phyloP scores from a whole-genome alignment of 2,113 vertebrate species.

The Oceanites oceanicus region DNA sequence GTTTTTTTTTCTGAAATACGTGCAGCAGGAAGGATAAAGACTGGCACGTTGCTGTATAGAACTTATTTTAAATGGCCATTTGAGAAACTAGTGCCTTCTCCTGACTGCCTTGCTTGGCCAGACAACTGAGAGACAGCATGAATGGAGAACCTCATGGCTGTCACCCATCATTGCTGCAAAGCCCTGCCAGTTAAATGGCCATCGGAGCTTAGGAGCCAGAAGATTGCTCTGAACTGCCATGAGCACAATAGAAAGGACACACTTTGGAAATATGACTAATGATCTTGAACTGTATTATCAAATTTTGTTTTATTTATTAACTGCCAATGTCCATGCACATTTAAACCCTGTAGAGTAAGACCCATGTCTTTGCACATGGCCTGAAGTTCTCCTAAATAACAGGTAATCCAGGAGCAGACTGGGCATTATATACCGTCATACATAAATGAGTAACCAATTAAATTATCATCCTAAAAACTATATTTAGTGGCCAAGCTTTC shows the following conservation, averaged over 20 bases:
- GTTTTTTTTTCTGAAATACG: not conserved
- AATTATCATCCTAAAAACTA: not conserved
- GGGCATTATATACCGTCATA: not conserved
- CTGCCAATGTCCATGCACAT: not conserved
- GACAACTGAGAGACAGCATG: not conserved
- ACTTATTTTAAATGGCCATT: not conserved
- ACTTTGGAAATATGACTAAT: not conserved
- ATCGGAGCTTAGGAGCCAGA: not conserved
- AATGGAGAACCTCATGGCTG: not conserved
- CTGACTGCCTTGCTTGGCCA: not conserved
- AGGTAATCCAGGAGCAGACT: not conserved
- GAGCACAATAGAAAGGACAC: not conserved
- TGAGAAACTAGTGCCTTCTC: not conserved
- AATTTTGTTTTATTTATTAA: not conserved
- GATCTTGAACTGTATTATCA: not conserved
- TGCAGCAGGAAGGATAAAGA: not conserved
- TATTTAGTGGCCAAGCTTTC: not conserved
- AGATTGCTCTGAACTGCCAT: not conserved
- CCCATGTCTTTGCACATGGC: not conserved
- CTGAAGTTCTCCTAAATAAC: not conserved
- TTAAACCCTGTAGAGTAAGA: not conserved
- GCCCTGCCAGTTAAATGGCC: not conserved
- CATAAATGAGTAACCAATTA: not conserved
- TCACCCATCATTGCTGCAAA: not conserved
- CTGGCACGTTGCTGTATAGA: not conserved